Conservation (phyloP, 2,113 vertebrate species). For the Riparia riparia region DNA sequence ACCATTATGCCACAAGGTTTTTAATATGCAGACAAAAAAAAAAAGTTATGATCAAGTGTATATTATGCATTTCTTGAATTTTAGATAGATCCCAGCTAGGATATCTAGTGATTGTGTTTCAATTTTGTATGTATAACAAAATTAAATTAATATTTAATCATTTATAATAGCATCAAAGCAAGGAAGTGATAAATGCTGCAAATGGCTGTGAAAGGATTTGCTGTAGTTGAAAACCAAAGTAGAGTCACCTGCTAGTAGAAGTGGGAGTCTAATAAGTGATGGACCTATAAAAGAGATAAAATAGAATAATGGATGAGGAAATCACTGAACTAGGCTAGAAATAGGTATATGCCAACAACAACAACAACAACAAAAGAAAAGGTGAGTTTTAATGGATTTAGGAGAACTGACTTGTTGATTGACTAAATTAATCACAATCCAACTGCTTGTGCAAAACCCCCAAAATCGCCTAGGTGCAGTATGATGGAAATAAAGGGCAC, state of each 20-base stretch:
- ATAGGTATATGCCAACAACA: background rate
- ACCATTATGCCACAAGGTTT: background rate
- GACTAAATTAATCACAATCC: conserved; percentile 55
- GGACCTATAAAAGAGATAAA: conserved; percentile 23
- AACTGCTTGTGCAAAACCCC: background rate
- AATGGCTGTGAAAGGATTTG: conserved; percentile 35
- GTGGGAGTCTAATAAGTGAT: conserved; percentile 50
- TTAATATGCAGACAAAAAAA: background rate
- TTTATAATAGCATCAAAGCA: conserved; percentile 39
- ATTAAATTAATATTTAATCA: conserved; percentile 64
- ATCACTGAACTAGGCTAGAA: conserved; percentile 45
- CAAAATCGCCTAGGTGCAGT: background rate
- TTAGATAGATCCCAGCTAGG: background rate
- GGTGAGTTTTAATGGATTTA: conserved; percentile 57
- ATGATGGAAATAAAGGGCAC: background rate
- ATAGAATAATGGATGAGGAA: conserved; percentile 52
- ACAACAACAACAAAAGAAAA: background rate
- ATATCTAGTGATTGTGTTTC: conserved; percentile 43
- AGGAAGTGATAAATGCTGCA: conserved; percentile 59
- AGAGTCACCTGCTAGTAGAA: conserved; percentile 40
- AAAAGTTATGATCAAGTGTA: background rate
- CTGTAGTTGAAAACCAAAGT: conserved; percentile 56
- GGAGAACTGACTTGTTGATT: conserved; percentile 11
- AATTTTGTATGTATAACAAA: conserved; percentile 48
- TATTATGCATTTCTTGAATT: background rate